These are phyloP conservation scores for Todiramphus saurophagus DNA, from an alignment of 2,113 vertebrate species.

Conservation along the genomic window DNA sequence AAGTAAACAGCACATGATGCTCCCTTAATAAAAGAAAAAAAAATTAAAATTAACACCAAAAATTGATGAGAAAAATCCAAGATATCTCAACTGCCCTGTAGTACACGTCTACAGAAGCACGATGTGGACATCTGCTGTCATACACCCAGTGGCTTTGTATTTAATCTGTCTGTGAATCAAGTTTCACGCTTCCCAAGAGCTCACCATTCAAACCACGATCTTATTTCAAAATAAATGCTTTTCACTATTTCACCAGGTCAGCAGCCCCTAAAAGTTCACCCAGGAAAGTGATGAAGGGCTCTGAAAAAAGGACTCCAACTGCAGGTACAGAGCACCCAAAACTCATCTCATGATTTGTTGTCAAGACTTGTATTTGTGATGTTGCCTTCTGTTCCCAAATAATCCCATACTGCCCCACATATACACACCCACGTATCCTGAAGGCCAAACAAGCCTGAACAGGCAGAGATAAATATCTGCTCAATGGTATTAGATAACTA, in stretches of 20 bases:
- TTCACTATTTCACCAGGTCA: background rate
- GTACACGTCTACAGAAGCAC: background rate
- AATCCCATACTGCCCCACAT: background rate
- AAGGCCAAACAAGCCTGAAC: conserved; percentile 23
- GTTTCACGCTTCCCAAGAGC: background rate
- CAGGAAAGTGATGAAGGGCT: background rate
- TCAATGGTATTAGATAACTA: background rate
- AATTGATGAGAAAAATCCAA: background rate
- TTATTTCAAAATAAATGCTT: background rate
- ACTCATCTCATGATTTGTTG: background rate
- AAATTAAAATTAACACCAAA: background rate
- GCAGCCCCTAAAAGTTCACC: background rate
- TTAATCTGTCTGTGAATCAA: background rate
- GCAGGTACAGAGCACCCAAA: background rate
- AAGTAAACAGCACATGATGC: background rate
- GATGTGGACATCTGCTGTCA: background rate
- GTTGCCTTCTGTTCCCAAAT: background rate
- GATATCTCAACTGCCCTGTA: background rate
- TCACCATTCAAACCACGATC: background rate
- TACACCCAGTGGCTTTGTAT: background rate
- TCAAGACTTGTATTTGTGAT: background rate
- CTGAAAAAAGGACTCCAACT: background rate
- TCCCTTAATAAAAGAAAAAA: background rate
- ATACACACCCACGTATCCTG: accelerated
- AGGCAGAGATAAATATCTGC: conserved; percentile 43